Evolutionary conservation across 2,113 vertebrate genomes (phyloP).

Genomic region (Gallinago undulata): DNA sequence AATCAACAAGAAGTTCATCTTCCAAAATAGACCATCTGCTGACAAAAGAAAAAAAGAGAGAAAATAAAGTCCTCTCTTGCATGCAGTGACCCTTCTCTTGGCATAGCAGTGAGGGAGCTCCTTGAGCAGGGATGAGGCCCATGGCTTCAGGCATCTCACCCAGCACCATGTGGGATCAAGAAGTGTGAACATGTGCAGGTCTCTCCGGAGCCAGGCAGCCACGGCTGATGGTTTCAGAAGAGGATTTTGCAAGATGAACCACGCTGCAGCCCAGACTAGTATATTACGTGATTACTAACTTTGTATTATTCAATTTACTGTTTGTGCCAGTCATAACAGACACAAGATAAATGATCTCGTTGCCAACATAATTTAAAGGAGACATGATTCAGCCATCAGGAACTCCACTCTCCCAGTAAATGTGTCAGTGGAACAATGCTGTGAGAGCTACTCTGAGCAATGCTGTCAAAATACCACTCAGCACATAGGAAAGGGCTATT

Average conservation of each 20-base stretch:
- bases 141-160: background rate
- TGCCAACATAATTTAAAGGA: background rate
- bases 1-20: background rate
- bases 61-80: background rate
- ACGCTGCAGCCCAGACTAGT: background rate
- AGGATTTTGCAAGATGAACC: background rate
- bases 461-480: background rate
- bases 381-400: background rate
- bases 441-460: background rate
- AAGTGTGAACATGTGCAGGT: rapidly evolving
- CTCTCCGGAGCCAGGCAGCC: background rate
- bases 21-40: background rate
- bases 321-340: background rate
- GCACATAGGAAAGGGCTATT: background rate
- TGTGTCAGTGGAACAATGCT: background rate
- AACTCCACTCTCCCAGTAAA: background rate
- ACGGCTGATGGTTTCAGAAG: rapidly evolving
- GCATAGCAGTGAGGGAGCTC: too few species aligned
- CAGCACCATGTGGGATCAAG: rapidly evolving
- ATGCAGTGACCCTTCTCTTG: background rate
- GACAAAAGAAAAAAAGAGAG: background rate
- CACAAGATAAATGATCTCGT: background rate
- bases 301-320: background rate
- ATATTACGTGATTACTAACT: background rate
- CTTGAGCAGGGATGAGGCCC: background rate